Evolutionary conservation across 2,888 invertebrate genomes (phyloP), one percentile per base, ranked within the genome.

Genomic region (Lissocephala sabroskyi): DNA sequence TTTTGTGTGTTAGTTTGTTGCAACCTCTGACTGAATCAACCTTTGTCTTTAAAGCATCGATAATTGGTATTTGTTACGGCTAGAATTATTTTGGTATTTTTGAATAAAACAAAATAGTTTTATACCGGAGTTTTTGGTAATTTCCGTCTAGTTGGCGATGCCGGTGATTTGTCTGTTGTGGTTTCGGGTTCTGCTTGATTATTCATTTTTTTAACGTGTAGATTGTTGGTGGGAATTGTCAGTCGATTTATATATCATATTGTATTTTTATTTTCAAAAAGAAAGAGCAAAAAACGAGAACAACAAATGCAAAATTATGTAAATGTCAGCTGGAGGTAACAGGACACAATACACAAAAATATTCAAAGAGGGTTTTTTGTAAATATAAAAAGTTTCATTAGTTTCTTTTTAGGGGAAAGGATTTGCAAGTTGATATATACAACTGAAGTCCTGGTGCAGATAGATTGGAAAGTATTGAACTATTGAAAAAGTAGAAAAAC

Each of bases 121-220:
- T 94, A 93, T 94, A 96, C 95, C 92, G 96, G 96, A 86, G 96
- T 96, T 91, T 95, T 95, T 86, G 96, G 96, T 87, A 96, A 89
- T 91, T 95, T 95, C 89, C 96, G 91, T 88, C 95, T 89, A 71
- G 95, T 94, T 81, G 95, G 94, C 82, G 94, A 94, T 71, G 93
- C 91, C 82, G 94, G 94, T 79, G 92, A 89, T 89, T 94, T 94
- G 86, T 94, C 94, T 83, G 89, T 88, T 50, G 75, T 80, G 85
- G 68, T 79, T 78, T 94, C 94, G 75, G 91, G 89, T 87, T 94
- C 94, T 94, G 92, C 79, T 87, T 88, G 30, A 30, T n/a, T 30
- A 5, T 5, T 23, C 7, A 23, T 23, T 7, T 5, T 5, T 5
- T 5, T 5, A 23, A 23, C 7, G 3, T 37, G 39, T 42, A 41